Evolutionary conservation across 1,140 invertebrate genomes (phyloP).

Genomic region (Thaumetopoea pityocampa): DNA sequence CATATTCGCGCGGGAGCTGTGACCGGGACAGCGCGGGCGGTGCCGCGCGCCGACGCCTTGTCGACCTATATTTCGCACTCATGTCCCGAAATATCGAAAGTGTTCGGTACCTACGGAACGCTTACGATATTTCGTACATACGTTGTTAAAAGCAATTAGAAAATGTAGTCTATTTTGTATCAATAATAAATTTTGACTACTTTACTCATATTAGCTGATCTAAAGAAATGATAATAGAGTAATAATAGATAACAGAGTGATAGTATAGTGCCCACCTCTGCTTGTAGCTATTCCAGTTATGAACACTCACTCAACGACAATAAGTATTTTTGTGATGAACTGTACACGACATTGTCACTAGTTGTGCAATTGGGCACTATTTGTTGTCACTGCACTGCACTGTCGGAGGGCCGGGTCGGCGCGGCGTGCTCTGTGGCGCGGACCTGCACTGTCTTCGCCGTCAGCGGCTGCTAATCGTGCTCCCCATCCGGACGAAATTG

Average conservation of each 20-base stretch:
- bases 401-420: slow-evolving; percentile 3
- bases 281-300: background rate
- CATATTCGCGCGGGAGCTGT: slow-evolving; percentile 50
- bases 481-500: slow-evolving; percentile 71
- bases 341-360: slow-evolving; percentile 3
- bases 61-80: slow-evolving; percentile 65
- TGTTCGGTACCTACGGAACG: too few species aligned
- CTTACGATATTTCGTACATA: too few species aligned
- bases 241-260: background rate
- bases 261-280: background rate
- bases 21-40: slow-evolving; percentile 67
- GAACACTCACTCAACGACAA: slow-evolving; percentile 1
- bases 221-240: too few species aligned
- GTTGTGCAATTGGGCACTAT: slow-evolving; percentile 38
- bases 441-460: slow-evolving; percentile 17
- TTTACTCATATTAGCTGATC: too few species aligned
- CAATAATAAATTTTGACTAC: too few species aligned
- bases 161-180: too few species aligned
- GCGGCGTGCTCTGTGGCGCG: slow-evolving; percentile 13
- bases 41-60: slow-evolving; percentile 51
- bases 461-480: slow-evolving; percentile 49
- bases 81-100: slow-evolving; percentile 71
- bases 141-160: slow-evolving; percentile 15
- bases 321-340: slow-evolving; percentile 3
- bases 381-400: slow-evolving; percentile 34